A percentile compares a stretch with the other conserved stretches of the same genome.
Evolutionary conservation across 2,888 invertebrate species (phyloP).

Genomic region (Frankliniella intonsa): DNA sequence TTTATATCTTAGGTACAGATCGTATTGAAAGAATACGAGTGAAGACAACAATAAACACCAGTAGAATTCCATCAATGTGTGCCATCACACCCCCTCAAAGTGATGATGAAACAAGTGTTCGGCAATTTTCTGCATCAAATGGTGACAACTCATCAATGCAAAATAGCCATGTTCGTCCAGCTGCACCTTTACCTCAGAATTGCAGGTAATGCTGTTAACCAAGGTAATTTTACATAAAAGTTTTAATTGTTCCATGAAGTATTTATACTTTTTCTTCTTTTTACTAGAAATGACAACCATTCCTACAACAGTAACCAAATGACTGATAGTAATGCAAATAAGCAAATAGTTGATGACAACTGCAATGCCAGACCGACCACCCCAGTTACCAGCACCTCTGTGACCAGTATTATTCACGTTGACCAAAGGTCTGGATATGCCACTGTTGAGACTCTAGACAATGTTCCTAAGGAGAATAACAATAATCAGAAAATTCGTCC

Average conservation of each 20-base stretch:
- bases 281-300: background rate
- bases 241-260: background rate
- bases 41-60: conserved; percentile 81
- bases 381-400: background rate
- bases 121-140: conserved; percentile 28
- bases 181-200: conserved; percentile 2
- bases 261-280: background rate
- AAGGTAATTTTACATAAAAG: background rate
- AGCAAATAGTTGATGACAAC: background rate
- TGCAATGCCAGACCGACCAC: conserved; percentile 4
- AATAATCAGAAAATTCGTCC: conserved; percentile 38
- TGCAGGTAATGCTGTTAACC: conserved; percentile 28
- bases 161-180: too few relatives aligned
- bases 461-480: background rate
- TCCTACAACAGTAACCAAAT: background rate
- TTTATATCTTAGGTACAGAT: conserved; percentile 58
- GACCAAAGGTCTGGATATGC: conserved; percentile 32
- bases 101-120: conserved; percentile 69
- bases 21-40: conserved; percentile 78
- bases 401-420: background rate
- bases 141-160: too few relatives aligned
- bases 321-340: background rate
- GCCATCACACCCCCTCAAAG: conserved; percentile 84
- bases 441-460: conserved; percentile 11
- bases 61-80: conserved; percentile 87